phyloP scores from a whole-genome alignment of 2,888 invertebrate genomes.

The Dicranocentrus wangi region DNA sequence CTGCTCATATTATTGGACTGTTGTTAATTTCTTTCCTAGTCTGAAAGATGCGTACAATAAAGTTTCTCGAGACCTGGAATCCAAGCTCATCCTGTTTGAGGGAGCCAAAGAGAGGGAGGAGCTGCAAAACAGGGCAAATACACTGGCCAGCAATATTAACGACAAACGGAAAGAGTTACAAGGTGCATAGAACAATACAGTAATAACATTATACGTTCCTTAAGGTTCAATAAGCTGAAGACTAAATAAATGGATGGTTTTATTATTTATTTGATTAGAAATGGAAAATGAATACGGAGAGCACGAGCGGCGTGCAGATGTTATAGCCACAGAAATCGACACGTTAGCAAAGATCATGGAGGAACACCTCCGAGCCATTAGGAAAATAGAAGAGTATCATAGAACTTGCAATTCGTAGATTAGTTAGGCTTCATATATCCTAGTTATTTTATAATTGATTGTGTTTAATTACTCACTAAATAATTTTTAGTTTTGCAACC shows the following conservation, averaged over 20 bases:
- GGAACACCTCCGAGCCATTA: slow-evolving; percentile 79
- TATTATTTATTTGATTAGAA: too few relatives aligned
- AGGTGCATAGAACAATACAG: slow-evolving; percentile 75
- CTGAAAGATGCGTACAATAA: slow-evolving; percentile 82
- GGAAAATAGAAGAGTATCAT: slow-evolving; percentile 79
- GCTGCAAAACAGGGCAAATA: slow-evolving; percentile 86
- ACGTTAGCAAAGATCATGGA: slow-evolving; percentile 80
- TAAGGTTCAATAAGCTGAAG: too few relatives aligned
- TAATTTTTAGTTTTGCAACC: slow-evolving; percentile 19
- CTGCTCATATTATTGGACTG: too few relatives aligned
- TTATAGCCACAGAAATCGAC: slow-evolving; percentile 79
- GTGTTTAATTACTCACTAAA: neutral
- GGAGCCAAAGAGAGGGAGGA: slow-evolving; percentile 85
- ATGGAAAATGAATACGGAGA: slow-evolving; percentile 82
- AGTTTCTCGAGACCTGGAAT: slow-evolving; percentile 83
- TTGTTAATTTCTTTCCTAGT: too few relatives aligned
- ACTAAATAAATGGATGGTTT: too few relatives aligned
- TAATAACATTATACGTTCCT: neutral
- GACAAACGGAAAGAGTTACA: slow-evolving; percentile 83
- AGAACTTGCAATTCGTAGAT: slow-evolving; percentile 77
- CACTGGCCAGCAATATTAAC: slow-evolving; percentile 86
- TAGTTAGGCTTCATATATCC: neutral
- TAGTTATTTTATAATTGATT: neutral
- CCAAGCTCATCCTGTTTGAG: slow-evolving; percentile 84
- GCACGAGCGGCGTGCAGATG: slow-evolving; percentile 79